Percentiles rank a stretch among this genome's conserved stretches.
Evolutionary conservation across 2,888 invertebrate genomes (phyloP).

Genomic region (Andrena camellia): DNA sequence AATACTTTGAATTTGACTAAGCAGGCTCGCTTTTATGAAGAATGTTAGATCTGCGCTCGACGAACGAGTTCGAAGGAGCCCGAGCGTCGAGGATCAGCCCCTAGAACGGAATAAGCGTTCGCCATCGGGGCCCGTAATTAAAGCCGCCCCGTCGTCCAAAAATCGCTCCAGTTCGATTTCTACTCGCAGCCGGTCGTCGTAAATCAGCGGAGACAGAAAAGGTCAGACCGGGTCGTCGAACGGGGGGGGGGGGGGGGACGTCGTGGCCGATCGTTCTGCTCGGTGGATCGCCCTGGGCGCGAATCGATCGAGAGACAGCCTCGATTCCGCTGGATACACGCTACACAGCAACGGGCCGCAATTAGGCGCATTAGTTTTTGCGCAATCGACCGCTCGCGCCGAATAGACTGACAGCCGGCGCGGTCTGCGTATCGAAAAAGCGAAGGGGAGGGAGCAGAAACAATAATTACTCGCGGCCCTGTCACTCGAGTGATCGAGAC

Average conservation of each 20-base stretch:
- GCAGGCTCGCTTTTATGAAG: too few species aligned
- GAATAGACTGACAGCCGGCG: constrained; percentile 14
- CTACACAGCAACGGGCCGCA: constrained; percentile 55
- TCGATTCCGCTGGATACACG: constrained; percentile 50
- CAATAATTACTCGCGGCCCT: constrained; percentile 52
- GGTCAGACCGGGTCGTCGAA: constrained; percentile 51
- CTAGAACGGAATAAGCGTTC: constrained; percentile 1
- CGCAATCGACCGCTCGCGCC: constrained; percentile 51
- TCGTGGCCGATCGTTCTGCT: constrained; percentile 38
- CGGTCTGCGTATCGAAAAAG: not conserved
- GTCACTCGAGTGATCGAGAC: constrained; percentile 35
- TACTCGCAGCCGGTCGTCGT: constrained; percentile 66
- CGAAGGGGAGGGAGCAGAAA: not conserved
- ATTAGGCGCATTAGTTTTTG: constrained; percentile 69
- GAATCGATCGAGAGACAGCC: constrained; percentile 53
- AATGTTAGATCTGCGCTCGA: not conserved
- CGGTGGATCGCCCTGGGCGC: constrained; percentile 40
- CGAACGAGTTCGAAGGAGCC: not conserved
- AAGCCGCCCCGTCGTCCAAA: constrained; percentile 64
- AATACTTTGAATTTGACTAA: too few species aligned
- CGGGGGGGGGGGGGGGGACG: constrained; percentile 16
- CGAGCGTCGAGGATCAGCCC: not conserved
- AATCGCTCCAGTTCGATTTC: constrained; percentile 74
- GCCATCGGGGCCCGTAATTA: constrained; percentile 63
- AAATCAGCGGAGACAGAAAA: constrained; percentile 73